phyloP scores from a whole-genome alignment of 2,888 invertebrate genomes.

The Schizotus pectinicornis region DNA sequence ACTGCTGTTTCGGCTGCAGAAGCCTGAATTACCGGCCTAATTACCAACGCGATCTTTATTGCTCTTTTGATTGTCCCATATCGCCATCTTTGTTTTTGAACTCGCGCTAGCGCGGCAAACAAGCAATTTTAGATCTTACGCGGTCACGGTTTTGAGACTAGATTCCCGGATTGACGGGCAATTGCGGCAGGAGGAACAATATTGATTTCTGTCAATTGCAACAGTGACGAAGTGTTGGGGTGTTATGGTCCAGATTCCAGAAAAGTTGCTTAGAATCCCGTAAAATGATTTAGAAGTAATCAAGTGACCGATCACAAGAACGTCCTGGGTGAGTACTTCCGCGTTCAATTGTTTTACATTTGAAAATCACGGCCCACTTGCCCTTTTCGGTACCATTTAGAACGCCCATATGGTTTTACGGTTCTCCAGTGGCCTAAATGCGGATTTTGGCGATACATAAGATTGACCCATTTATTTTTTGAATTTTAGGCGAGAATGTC shows the following conservation, averaged over 20 bases:
- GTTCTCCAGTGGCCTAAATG: neutral
- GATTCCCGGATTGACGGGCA: constrained; percentile 12
- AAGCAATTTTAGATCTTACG: constrained; percentile 30
- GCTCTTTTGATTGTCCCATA: neutral
- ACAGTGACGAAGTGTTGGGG: constrained; percentile 27
- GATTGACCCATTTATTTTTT: neutral
- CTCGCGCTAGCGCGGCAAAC: constrained; percentile 9
- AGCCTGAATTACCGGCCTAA: constrained; percentile 1
- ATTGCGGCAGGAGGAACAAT: constrained; percentile 17
- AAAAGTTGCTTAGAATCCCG: neutral
- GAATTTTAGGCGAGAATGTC: constrained; percentile 46
- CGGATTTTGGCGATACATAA: neutral
- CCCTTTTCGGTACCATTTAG: neutral
- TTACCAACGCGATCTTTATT: constrained; percentile 4
- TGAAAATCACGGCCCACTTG: neutral
- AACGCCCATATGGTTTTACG: neutral
- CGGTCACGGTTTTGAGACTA: constrained; percentile 11
- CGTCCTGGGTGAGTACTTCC: no score
- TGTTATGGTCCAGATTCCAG: constrained; percentile 1
- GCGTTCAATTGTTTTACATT: neutral
- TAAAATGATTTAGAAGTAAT: constrained; percentile 3
- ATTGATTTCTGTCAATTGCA: constrained; percentile 27
- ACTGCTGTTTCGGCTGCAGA: constrained; percentile 1
- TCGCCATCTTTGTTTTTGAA: neutral
- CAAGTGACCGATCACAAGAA: neutral